Evolutionary conservation across 2,113 vertebrate genomes (phyloP).

Genomic region (Zosterops hypoxanthus): DNA sequence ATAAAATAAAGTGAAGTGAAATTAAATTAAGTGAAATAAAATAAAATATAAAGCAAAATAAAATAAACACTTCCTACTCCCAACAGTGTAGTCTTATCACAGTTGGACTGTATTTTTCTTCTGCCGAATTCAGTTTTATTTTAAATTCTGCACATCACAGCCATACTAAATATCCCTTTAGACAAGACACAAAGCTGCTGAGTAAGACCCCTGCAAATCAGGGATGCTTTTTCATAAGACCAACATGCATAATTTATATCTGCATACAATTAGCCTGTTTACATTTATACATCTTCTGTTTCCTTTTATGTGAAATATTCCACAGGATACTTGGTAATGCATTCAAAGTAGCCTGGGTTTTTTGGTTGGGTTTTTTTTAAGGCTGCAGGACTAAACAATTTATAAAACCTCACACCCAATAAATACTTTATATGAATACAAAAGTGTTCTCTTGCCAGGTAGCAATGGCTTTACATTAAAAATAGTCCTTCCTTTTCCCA

Average conservation of each 20-base stretch:
- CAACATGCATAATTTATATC: constrained; percentile 86
- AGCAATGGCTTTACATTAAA: constrained; percentile 64
- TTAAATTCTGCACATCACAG: constrained; percentile 84
- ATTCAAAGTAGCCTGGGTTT: constrained; percentile 71
- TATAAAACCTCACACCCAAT: constrained; percentile 79
- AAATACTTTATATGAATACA: constrained; percentile 79
- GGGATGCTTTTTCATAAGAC: constrained; percentile 80
- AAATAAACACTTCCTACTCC: not conserved
- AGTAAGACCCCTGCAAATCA: constrained; percentile 83
- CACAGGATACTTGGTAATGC: constrained; percentile 75
- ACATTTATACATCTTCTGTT: constrained; percentile 80
- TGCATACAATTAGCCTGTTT: constrained; percentile 88
- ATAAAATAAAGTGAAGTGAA: constrained; percentile 6
- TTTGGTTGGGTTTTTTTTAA: not conserved
- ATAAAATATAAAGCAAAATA: not conserved
- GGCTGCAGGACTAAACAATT: constrained; percentile 74
- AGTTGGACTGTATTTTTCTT: constrained; percentile 68
- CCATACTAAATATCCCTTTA: constrained; percentile 83
- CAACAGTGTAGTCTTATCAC: constrained; percentile 44
- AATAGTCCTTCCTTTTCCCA: constrained; percentile 18
- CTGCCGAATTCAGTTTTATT: constrained; percentile 76
- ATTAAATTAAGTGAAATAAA: constrained; percentile 23
- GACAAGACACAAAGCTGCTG: constrained; percentile 81
- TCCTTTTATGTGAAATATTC: constrained; percentile 82
- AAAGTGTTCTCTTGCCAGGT: constrained; percentile 68